Conservation (phyloP, 2,888 invertebrate species). For the Caenorhabditis macrosperma region DNA sequence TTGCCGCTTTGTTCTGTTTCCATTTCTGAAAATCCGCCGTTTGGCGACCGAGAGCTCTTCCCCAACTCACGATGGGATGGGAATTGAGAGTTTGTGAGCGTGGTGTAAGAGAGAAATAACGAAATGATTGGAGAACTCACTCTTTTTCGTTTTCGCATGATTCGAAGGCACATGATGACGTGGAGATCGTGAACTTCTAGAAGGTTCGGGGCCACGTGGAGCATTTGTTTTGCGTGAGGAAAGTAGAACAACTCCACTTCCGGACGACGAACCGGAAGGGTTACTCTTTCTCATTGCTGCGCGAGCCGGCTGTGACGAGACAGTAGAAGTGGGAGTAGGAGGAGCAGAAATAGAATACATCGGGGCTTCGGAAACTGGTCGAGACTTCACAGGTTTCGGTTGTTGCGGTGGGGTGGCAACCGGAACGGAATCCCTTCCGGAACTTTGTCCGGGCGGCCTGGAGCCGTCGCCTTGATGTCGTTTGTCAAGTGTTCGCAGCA, state of each 20-base stretch:
- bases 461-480: constrained; percentile 16
- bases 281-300: too few relatives aligned
- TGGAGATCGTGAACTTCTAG: not conserved
- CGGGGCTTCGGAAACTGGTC: too few relatives aligned
- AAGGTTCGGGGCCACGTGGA: not conserved
- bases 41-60: not conserved
- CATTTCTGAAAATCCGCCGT: not conserved
- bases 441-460: not conserved
- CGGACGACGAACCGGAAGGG: not conserved
- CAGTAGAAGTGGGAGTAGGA: not conserved
- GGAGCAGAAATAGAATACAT: not conserved
- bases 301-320: too few relatives aligned
- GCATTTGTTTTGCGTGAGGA: not conserved
- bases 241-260: not conserved
- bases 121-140: not conserved
- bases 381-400: too few relatives aligned
- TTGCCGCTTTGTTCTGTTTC: not conserved
- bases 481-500: constrained; percentile 36
- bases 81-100: not conserved
- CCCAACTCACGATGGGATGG: not conserved
- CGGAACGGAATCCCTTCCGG: too few relatives aligned
- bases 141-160: not conserved
- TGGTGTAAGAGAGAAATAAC: not conserved
- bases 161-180: not conserved
- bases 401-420: not conserved